Base-by-base conservation (phyloP, 2,888 invertebrate genomes). In the Chymomyza caudatula region DNA sequence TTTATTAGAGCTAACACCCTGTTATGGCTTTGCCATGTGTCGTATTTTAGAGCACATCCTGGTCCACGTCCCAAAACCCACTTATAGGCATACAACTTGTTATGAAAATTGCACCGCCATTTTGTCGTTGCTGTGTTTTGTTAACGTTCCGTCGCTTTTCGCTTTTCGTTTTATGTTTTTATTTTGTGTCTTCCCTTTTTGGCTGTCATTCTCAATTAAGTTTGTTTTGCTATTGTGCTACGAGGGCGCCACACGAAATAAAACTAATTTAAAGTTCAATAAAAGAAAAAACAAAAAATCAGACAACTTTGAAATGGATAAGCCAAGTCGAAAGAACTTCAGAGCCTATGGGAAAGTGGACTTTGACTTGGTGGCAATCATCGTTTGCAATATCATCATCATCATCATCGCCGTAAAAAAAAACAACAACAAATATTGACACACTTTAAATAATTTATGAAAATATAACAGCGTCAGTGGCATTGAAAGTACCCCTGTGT, bases 201-300 rank as follows among this genome's bases (percentile, higher is more conserved):
- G 25, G 44, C 69, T 74, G 70, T 67, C 74, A 70, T 65, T 76
- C 71, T 67, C 67, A 74, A 76, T 71, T 79, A 74, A 67, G 69
- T 73, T 78, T 71, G 69, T 58, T 67, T 70, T 65, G 66, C 67
- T 42, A 69, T 42, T 51, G 29, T 37, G 25, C 29, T 23, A 44
- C 54, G 58, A 29, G 43, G 42, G 60, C 11, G 22, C 29, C 23
- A 47, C 53, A 43, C n/a, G 49, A 66, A 80, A 85, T 80, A 73
- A 83, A 82, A 83, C 83, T 83, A 85, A 82, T 85, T 82, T 82
- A 73, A 82, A 82, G 82, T 85, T 82, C 82, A 83, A 82, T 78
- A 80, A 77, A 25, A 58, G 3, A 58, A 19, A 15, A 58, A 25
- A 44, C 20, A 19, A 20, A n/a, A 53, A 60, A 52, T 43, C n/a